A percentile compares a stretch with the other conserved stretches of the same genome.
These are phyloP conservation scores for Anseranas semipalmata DNA, from an alignment of 2,113 vertebrate species.

Conservation along the genomic window DNA sequence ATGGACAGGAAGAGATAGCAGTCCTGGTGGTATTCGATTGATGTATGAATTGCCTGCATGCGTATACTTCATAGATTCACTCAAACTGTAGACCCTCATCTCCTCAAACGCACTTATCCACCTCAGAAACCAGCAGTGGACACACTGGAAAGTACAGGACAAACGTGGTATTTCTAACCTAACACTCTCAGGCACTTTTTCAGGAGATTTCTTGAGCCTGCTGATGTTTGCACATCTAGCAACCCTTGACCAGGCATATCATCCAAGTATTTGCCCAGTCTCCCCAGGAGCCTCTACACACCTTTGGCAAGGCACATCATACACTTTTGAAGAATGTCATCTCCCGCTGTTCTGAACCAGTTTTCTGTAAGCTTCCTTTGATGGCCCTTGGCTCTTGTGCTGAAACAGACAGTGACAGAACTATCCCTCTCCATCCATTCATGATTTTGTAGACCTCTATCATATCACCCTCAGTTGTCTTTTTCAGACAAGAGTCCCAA, in stretches of 20 bases:
- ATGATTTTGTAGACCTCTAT: background rate
- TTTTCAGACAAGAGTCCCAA: background rate
- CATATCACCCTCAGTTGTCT: background rate
- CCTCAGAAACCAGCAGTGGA: background rate
- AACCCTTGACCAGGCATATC: background rate
- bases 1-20: conserved; percentile 26
- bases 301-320: background rate
- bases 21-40: background rate
- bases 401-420: background rate
- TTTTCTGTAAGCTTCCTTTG: background rate
- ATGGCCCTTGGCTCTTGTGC: background rate
- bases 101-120: background rate
- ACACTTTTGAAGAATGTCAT: background rate
- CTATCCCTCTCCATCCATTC: background rate
- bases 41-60: background rate
- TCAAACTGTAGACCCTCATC: background rate
- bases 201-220: background rate
- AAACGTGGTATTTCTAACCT: background rate
- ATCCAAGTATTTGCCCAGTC: background rate
- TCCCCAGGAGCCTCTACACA: background rate
- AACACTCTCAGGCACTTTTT: background rate
- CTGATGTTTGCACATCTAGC: background rate
- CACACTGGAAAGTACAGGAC: background rate
- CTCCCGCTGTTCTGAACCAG: background rate
- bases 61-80: background rate